Base-by-base conservation (phyloP, 2,888 invertebrate species). In the Phengaris arion region DNA sequence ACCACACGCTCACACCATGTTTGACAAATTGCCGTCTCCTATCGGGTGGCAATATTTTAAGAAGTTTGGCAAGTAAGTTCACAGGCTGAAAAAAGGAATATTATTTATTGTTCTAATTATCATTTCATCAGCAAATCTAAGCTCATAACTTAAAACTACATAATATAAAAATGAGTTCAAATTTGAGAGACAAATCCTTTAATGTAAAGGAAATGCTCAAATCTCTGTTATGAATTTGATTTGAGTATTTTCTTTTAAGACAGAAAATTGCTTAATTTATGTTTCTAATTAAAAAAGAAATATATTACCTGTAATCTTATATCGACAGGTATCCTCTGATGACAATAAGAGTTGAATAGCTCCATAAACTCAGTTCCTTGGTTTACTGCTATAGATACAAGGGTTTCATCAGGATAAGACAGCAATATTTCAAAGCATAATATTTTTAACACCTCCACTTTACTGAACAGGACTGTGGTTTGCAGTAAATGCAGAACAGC, bases 1-100 rank as follows among this genome's bases (percentile, higher is more conserved):
- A 88, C 94, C 94, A 95, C 74, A 93, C 83, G 15, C 84, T 80
- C 7, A 94, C 80, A 13, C 94, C 90, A 68, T 89, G 87, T 77
- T 81, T 87, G 69, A 87, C 84, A 86, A 87, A 93, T 75, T 73
- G 82, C 78, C 52, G 80, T 81, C 77, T 92, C 80, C 81, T 88
- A 78, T 86, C 89, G 78, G 81, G 84, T 80, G 86, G 90, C 72
- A 90, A 79, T 70, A 83, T 83, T 78, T 82, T 83, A 4, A 93
- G 77, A 52, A 89, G 81, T 77, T 85, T 91, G 45, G 84, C 81
- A 22, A 94, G 80, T 69, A 94, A 78, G 74, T 87, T 86, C 75
- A 91, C 83, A 82, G 88, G 85, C 93, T 94, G 79, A 78, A 79
- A 80, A 77, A 15, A 10, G 15, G 2, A 57, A n/a, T 15, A 2